Evolutionary conservation across 2,888 invertebrate genomes (phyloP), one percentile per base, ranked within the genome.

Genomic region (Phyllotreta striolata): DNA sequence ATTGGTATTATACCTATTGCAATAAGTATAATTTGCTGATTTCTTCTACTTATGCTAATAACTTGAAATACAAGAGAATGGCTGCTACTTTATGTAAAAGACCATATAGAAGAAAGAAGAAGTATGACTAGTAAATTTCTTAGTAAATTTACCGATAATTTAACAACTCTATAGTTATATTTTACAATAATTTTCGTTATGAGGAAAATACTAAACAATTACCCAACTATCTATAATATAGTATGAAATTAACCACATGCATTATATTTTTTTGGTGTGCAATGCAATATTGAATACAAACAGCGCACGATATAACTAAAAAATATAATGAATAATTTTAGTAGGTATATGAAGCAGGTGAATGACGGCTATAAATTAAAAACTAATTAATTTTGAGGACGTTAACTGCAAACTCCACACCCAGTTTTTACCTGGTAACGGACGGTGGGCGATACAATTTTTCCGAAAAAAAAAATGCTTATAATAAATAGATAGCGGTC

Each of bases 351-450:
- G 64, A 65, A 66, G 69, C 69, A 71, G 72, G 72, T 73, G 73
- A 70, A 64, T 70, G 73, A 70, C 66, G 65, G 67, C 68, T 57
- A 72, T 73, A 73, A 73, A 73, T 73, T 73, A 72, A 72, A 73
- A 73, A 70, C 65, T 72, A 72, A 72, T 73, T 73, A 72, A 73
- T 73, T 73, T 73, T 66, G 56, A 66, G 70, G 63, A 64, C 59
- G 62, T 62, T 63, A 63, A 60, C 66, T 60, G 66, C 66, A 59
- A 63, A 63, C 61, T 64, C 66, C 66, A 66, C 67, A 64, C 67
- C 69, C 67, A 67, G 64, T 52, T 62, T 24, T 63, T 69, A 69
- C 69, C 69, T 67, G 69, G 24, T 24, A 44, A 61, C 52, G 64
- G 66, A 62, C 64, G 61, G 67, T 67, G 64, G 66, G 69, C 60